Conservation (phyloP, 2,113 vertebrate species). For the Calyptommatus sinebrachiatus region DNA sequence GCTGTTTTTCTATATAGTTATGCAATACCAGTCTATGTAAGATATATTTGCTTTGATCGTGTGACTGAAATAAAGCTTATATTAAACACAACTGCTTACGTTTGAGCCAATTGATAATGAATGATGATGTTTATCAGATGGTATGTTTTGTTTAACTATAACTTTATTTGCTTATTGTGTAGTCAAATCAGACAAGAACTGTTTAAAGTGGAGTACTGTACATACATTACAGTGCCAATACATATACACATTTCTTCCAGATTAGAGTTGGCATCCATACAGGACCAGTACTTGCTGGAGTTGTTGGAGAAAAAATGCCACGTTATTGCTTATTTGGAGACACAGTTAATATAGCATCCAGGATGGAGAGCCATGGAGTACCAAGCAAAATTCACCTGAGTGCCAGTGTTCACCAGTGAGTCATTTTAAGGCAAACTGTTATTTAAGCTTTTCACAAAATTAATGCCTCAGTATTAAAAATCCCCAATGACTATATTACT, state of each 20-base stretch:
- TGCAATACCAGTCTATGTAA: no score
- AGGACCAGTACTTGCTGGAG: conserved; percentile 70
- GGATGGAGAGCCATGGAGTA: conserved; percentile 74
- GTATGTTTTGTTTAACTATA: no score
- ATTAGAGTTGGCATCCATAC: conserved; percentile 76
- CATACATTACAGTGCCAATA: no score
- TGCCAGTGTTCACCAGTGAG: conserved; percentile 66
- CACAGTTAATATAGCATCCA: conserved; percentile 75
- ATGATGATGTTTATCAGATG: no score
- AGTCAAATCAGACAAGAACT: no score
- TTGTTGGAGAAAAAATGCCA: conserved; percentile 79
- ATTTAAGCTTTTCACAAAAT: not conserved
- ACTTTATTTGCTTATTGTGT: no score
- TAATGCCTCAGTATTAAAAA: not conserved
- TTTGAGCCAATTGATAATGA: no score
- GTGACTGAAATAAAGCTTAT: no score
- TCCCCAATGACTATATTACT: not conserved
- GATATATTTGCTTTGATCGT: no score
- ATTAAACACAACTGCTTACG: no score
- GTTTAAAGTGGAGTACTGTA: no score
- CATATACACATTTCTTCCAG: conserved; percentile 32
- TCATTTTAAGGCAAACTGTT: not conserved
- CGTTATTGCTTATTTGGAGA: conserved; percentile 78
- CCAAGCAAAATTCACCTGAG: conserved; percentile 75
- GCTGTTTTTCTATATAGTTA: no score